These are phyloP conservation scores for Acrocyrtus sp. DNA, from an alignment of 2,888 invertebrate species.

Conservation along the genomic window DNA sequence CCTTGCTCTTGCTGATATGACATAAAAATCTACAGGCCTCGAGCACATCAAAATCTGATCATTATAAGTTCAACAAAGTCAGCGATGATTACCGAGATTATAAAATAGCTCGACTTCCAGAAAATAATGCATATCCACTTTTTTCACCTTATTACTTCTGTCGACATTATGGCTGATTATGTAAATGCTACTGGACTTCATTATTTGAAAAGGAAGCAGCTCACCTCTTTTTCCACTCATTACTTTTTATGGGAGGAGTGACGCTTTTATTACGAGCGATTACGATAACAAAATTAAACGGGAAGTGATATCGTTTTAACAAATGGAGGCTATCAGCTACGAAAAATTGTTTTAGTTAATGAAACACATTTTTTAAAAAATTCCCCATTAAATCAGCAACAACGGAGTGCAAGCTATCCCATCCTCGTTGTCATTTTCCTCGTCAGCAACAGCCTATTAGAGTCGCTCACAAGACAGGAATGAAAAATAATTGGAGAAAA, in stretches of 20 bases:
- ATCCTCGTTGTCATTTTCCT: conserved; percentile 29
- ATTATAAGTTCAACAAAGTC: too few species aligned
- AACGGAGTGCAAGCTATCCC: conserved; percentile 29
- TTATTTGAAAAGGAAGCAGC: too few species aligned
- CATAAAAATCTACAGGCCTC: too few species aligned
- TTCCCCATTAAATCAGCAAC: conserved; percentile 31
- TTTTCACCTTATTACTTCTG: too few species aligned
- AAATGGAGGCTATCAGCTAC: conserved; percentile 10
- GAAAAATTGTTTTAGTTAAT: conserved; percentile 16
- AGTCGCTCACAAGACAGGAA: conserved; percentile 37
- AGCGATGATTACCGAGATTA: too few species aligned
- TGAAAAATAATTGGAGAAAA: conserved; percentile 46
- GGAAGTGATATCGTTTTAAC: conserved; percentile 6
- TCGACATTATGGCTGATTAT: too few species aligned
- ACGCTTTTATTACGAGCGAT: conserved; percentile 12
- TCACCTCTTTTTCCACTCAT: too few species aligned
- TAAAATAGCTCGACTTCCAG: too few species aligned
- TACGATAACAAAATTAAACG: conserved; percentile 17
- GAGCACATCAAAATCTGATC: too few species aligned
- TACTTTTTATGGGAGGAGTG: conserved; percentile 30
- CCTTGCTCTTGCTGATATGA: too few species aligned
- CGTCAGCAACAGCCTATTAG: conserved; percentile 44
- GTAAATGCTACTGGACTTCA: too few species aligned
- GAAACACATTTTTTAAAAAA: conserved; percentile 28
- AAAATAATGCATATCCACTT: too few species aligned